Percentiles rank a stretch among this genome's conserved stretches.
phyloP scores from a whole-genome alignment of 1,140 invertebrate species.

The Zaprionus davidi region DNA sequence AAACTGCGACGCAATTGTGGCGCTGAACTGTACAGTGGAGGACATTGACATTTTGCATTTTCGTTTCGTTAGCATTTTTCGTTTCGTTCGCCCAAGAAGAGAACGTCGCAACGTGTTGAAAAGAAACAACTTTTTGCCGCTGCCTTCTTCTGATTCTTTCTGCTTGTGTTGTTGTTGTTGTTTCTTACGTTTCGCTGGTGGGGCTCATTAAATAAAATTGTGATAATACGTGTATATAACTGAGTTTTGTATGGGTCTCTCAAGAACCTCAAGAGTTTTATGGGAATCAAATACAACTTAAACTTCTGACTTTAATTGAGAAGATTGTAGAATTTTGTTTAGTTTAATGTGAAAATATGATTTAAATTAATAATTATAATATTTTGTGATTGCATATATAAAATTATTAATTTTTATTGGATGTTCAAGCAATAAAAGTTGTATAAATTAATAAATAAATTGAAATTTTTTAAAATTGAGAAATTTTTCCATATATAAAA shows the following conservation, averaged over 20 bases:
- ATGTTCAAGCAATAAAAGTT: no score
- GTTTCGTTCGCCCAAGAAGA: constrained; percentile 37
- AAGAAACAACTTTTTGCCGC: constrained; percentile 51
- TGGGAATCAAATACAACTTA: neutral
- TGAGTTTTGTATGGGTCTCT: no score
- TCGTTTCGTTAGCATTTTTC: constrained; percentile 83
- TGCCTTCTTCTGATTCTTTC: constrained; percentile 24
- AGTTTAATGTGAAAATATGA: no score
- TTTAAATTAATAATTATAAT: no score
- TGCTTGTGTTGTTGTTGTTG: constrained; percentile 17
- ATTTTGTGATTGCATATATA: no score
- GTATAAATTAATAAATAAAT: no score
- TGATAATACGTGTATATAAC: constrained; percentile 48
- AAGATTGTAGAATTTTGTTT: no score
- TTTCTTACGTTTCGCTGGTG: constrained; percentile 47
- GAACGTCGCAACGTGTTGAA: constrained; percentile 35
- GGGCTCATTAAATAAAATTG: constrained; percentile 70
- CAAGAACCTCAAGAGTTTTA: neutral
- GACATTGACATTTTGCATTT: constrained; percentile 84
- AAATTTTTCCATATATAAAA: no score
- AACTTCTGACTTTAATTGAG: no score
- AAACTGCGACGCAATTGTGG: constrained; percentile 81
- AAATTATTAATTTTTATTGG: no score
- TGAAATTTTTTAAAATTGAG: no score
- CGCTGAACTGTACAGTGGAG: constrained; percentile 81